Evolutionary conservation across 2,797 vertebrate genomes (phyloP).

Genomic region (Galagoides demidoff): DNA sequence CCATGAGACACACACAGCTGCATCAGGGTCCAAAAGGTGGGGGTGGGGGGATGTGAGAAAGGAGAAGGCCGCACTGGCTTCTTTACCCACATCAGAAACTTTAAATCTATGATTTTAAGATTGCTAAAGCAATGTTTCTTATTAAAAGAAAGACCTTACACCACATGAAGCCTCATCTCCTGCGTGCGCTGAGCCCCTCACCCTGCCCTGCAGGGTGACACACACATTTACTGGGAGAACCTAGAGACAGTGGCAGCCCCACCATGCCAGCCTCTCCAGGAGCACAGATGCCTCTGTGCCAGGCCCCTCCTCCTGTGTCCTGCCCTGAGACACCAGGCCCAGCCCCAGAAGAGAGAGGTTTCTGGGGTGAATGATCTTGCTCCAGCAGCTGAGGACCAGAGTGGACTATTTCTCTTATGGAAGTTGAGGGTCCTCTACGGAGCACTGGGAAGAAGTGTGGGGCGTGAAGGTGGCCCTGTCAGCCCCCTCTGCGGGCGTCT

Average conservation of each 20-base stretch:
- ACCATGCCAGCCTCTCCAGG: too few relatives aligned
- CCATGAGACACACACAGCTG: not conserved
- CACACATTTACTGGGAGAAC: not conserved
- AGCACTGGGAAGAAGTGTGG: not conserved
- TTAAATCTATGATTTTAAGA: not conserved
- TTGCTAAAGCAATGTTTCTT: not conserved
- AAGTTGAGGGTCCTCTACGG: not conserved
- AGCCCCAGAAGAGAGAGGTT: not conserved
- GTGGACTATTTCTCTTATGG: not conserved
- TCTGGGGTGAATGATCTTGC: not conserved
- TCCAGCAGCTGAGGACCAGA: not conserved
- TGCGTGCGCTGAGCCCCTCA: not conserved
- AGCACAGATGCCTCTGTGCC: too few relatives aligned
- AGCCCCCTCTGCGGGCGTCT: too few relatives aligned
- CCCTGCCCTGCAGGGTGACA: not conserved
- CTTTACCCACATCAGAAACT: slow-evolving; percentile 3
- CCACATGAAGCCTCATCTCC: not conserved
- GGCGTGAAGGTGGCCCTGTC: not conserved
- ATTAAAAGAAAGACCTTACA: not conserved
- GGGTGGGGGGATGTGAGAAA: not conserved
- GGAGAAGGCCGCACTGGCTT: not conserved
- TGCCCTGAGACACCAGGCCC: not conserved
- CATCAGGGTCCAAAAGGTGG: not conserved
- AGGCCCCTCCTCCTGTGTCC: not conserved
- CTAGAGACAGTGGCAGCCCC: not conserved